A percentile compares a stretch with the other conserved stretches of the same genome.
Conservation (phyloP, 2,888 invertebrate species). For the Orgyia antiqua region DNA sequence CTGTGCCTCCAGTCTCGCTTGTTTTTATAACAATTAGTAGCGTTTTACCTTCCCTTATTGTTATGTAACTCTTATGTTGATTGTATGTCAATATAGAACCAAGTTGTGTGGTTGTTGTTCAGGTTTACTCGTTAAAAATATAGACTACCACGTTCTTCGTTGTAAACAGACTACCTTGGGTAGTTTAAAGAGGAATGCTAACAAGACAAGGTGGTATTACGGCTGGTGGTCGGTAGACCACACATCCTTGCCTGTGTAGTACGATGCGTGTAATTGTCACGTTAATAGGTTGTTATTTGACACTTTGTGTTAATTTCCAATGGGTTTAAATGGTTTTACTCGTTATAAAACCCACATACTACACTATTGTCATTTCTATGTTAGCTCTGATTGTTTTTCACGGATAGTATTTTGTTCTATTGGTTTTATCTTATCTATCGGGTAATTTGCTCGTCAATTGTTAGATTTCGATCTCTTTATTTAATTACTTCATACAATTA, state of each 20-base stretch:
- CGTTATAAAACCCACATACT: too few relatives aligned
- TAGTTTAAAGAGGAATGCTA: slow-evolving; percentile 56
- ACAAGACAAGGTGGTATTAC: slow-evolving; percentile 29
- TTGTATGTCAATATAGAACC: slow-evolving; percentile 49
- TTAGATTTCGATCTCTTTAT: too few relatives aligned
- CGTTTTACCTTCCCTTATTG: slow-evolving; percentile 67
- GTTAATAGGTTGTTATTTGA: slow-evolving; percentile 1
- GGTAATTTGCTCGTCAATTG: too few relatives aligned
- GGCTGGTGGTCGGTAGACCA: slow-evolving; percentile 21
- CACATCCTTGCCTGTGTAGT: slow-evolving; percentile 10
- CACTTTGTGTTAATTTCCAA: too few relatives aligned
- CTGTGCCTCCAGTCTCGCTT: slow-evolving; percentile 53
- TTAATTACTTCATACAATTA: too few relatives aligned
- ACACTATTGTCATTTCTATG: too few relatives aligned
- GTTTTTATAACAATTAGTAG: slow-evolving; percentile 76
- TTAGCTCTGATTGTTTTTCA: too few relatives aligned
- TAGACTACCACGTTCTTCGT: slow-evolving; percentile 69
- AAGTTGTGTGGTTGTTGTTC: slow-evolving; percentile 49
- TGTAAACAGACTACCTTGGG: slow-evolving; percentile 40
- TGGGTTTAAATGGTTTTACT: too few relatives aligned
- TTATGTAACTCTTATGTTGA: slow-evolving; percentile 53
- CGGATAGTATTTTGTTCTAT: too few relatives aligned
- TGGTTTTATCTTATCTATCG: too few relatives aligned
- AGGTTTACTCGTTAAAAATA: slow-evolving; percentile 69
- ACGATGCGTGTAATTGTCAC: background rate